Evolutionary conservation across 2,888 invertebrate species (phyloP), one percentile per base, ranked within the genome.

Genomic region (Pristionchus mayeri): DNA sequence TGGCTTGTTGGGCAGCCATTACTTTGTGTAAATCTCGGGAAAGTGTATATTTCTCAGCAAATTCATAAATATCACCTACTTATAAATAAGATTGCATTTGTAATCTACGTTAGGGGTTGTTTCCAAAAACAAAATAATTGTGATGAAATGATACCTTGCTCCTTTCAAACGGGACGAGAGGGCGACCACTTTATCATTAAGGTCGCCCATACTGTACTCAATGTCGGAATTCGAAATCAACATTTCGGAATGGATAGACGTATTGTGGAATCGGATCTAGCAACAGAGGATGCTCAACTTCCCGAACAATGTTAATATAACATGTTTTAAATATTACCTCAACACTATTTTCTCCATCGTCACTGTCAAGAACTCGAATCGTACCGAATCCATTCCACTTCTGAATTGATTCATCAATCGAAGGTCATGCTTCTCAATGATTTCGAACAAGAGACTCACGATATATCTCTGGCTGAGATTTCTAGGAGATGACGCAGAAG

Each of bases 371-470:
- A 90, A 96, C 95, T 13, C 96, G 95, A 0, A 98, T 96, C 88
- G 98, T 95, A n/a, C 98, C 98, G 7, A 97, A 95, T 83, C 96
- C 95, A 92, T 98, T 98, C 97, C 97, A 98, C 84, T 96, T 95
- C 95, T 95, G 84, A 50, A 48, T 50, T 21, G 18, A 30, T 54
- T n/a, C 44, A 63, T 6, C 30, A 24, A 40, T 48, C 16, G 18
- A 24, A 44, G 9, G 9, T 37, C n/a, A 11, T 18, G 21, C 37
- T 71, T 30, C 57, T 18, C 37, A 7, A 71, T 24, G 9, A n/a
- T 6, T 71, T 18, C 30, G 13, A 44, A 40, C 30, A 76, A 34
- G 3, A 30, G 27, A n/a, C 83, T 63, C 37, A 95, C 95, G 95
- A 95, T 95, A 90, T 95, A 96, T 93, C 97, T 95, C 89, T 96